Percentiles rank a stretch among this genome's conserved stretches.
Conservation (phyloP, 2,113 vertebrate genomes). For the Hippocampus abdominalis region DNA sequence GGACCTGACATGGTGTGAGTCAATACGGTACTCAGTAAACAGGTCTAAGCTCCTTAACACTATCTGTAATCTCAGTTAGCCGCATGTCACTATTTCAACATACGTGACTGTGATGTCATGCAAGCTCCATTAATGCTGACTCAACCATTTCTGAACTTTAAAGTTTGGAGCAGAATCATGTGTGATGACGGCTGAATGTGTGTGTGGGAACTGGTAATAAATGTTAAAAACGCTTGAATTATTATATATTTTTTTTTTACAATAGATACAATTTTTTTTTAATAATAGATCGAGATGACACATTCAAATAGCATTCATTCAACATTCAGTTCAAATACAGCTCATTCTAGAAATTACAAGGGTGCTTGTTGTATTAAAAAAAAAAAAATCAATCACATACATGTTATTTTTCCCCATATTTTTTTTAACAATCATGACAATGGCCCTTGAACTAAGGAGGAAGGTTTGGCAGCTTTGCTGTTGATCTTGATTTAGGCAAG, state of each 20-base stretch:
- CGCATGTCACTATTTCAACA: not conserved
- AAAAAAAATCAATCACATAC: conserved; percentile 22
- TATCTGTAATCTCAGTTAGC: not conserved
- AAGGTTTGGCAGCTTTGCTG: conserved; percentile 17
- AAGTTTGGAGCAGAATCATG: not conserved
- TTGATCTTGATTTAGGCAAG: conserved; percentile 6
- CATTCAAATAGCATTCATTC: conserved; percentile 45
- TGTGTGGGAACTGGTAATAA: not conserved
- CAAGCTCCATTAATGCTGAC: not conserved
- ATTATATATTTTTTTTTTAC: not conserved
- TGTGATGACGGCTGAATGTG: not conserved
- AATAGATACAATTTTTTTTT: conserved; percentile 19
- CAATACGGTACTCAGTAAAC: not conserved
- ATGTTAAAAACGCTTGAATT: not conserved
- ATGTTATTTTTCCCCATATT: not conserved
- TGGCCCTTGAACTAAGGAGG: not conserved
- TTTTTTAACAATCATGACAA: conserved; percentile 12
- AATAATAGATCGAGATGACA: conserved; percentile 28
- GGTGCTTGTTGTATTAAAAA: conserved; percentile 28
- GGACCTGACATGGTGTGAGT: not conserved
- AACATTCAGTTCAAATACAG: conserved; percentile 20
- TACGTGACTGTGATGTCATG: not conserved
- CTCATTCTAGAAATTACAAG: conserved; percentile 15
- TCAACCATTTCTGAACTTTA: not conserved
- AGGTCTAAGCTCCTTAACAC: not conserved